Evolutionary conservation across 2,113 vertebrate genomes (phyloP), one percentile per base, ranked within the genome.

Genomic region (Xenotilapia caudafasciata): DNA sequence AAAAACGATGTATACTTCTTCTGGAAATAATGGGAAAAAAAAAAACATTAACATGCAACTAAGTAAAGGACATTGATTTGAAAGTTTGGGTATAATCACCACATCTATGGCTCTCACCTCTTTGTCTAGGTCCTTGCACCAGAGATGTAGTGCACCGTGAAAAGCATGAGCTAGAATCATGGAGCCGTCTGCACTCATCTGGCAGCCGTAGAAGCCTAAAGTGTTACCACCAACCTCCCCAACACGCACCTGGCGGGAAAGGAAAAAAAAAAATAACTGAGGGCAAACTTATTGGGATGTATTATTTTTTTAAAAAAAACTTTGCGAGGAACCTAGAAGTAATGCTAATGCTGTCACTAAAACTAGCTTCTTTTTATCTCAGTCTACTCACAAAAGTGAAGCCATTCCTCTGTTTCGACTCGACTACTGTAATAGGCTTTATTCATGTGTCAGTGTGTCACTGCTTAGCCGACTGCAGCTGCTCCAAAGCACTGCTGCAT

Each of bases 171-270:
- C 98, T 21, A 98, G 2, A 23, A 99, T 97, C 98, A 97, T 97
- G 8, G 96, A 97, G 47, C 97, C 97, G 87, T 99, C 97, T 2
- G 97, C 97, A 90, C 95, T 98, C 95, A 99, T 98, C 84, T 98
- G 98, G 92, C 98, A 98, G 88, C 98, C 98, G 53, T 97, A 97
- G 96, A 99, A 99, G 73, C 99, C 99, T 93, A 99, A 94, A 2
- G 98, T 99, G 94, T 98, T 99, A 89, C 98, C 98, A 89, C 99
- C 98, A 10, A 99, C 98, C 96, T 99, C 99, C 79, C 99, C 98
- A 9, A 99, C 97, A 51, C 98, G 98, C 73, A 99, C 97, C 99
- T 99, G 94, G 75, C 3, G 31, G 56, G 28, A 33, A 49, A 90
- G 12, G 56, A 7, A 31, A 23, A 21, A 21, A 26, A 47, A 49